Base-by-base conservation (phyloP, 2,113 vertebrate species). In the Osmerus eperlanus region DNA sequence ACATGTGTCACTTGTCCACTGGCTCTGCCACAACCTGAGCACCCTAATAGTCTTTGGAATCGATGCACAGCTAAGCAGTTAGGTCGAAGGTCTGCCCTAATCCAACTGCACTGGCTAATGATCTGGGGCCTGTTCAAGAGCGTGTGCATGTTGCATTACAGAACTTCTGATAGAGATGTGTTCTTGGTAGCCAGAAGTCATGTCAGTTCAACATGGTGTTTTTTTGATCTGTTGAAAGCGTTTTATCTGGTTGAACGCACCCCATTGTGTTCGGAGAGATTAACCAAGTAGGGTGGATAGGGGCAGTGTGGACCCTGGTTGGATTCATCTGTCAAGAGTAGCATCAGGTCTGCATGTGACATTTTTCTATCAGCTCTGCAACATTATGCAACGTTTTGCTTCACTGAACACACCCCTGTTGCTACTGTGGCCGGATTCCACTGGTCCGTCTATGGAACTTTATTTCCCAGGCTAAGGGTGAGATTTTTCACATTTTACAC, bases 41-140 rank as follows among this genome's bases (percentile, higher is more conserved):
- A 74, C 72, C 70, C 83, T 89, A 89, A 89, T 81, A 89, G 79
- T 68, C 78, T 89, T 87, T 76, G 77, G 77, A 77, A 89, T 84
- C 77, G 78, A 87, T 41, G 80, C 80, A 89, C 85, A 91, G 87
- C 83, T 83, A 28, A 78, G 65, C 60, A n/a, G 77, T 75, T 69
- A 73, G 85, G 85, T 87, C 85, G 88, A 90, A 85, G 88, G 87
- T 88, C 85, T 75, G 23, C 81, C 15, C 80, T 90, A 88, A 89
- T 90, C 83, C 81, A 82, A 71, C 77, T 67, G 79, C 85, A 78
- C 14, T 73, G 71, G 71, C 53, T 36, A 54, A 70, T 80, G 53
- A 63, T 54, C 75, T 36, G 63, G 67, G 54, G 64, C 62, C 65
- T 74, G 14, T 66, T 47, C 41, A 47, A 47, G 41, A 47, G 41